phyloP scores from a whole-genome alignment of 2,113 vertebrate species.

The Dascyllus trimaculatus region DNA sequence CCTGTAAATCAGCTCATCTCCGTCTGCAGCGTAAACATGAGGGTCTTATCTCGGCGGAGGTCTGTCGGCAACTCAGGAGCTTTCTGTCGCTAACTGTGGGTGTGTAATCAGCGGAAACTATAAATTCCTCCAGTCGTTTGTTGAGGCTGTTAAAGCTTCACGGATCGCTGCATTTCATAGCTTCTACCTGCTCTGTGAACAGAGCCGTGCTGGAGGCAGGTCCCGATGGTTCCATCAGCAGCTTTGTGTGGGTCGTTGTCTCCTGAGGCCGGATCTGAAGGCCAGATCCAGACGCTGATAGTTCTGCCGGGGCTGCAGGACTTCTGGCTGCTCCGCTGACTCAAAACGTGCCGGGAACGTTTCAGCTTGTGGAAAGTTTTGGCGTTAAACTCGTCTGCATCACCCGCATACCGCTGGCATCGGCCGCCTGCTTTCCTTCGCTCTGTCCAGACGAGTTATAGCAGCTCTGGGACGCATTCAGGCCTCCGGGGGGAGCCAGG shows the following conservation, averaged over 20 bases:
- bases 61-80: constrained; percentile 34
- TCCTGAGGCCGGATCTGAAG: constrained; percentile 30
- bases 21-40: constrained; percentile 22
- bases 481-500: constrained; percentile 44
- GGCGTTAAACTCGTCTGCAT: constrained; percentile 61
- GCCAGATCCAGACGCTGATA: constrained; percentile 72
- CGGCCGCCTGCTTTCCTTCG: not conserved
- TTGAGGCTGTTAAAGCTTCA: constrained; percentile 11
- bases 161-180: constrained; percentile 4
- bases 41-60: constrained; percentile 56
- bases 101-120: constrained; percentile 28
- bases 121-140: constrained; percentile 35
- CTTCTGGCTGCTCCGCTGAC: constrained; percentile 54
- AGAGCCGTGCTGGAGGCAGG: not conserved
- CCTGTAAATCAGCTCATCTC: constrained; percentile 28
- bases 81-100: constrained; percentile 22
- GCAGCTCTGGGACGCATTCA: constrained; percentile 42
- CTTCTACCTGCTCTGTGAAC: constrained; percentile 40
- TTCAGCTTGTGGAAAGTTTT: constrained; percentile 70
- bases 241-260: constrained; percentile 42
- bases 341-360: constrained; percentile 62
- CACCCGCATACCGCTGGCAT: constrained; percentile 57
- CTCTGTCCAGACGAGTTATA: constrained; percentile 53
- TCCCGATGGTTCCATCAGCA: constrained; percentile 8
- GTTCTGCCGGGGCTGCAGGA: constrained; percentile 59